Base-by-base conservation (phyloP, 2,888 invertebrate genomes). In the Ypsolopha scabrella region DNA sequence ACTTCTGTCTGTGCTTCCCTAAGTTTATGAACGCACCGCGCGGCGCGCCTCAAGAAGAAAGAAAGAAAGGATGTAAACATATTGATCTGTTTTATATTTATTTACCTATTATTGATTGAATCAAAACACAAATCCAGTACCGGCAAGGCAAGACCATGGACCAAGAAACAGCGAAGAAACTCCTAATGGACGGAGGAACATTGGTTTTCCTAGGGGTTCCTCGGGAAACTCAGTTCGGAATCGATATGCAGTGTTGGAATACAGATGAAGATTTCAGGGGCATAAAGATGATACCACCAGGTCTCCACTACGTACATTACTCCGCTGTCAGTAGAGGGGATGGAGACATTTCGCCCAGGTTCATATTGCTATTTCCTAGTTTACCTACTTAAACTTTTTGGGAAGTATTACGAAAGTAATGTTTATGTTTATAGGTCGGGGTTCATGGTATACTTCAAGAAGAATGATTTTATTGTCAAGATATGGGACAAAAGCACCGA, bases 271-370 rank as follows among this genome's bases (percentile, higher is more conserved):
- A 94, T 69, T 99, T 99, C 75, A 90, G 91, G 64, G 99, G 99
- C 0, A 91, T 99, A 35, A 99, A 99, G 88, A 98, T 99, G 98
- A 98, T 99, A 63, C 99, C 99, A 0, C 96, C 97, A 1, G 99
- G 99, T 6, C 81, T 97, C 51, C 99, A 99, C 77, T 98, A 94
- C 68, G 88, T 99, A 11, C 96, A 96, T 83, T 97, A 94, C 71
- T 94, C 94, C 87, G 90, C 88, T 57, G 87, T 88, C 10, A 90
- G 89, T 63, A 79, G 81, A 58, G 79, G 78, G 0, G 88, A 88
- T 50, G 90, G 90, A 0, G 91, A 93, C 62, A 78, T 88, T 6
- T 90, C 92, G 2, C 93, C 93, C 10, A 87, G 95, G 75, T 90
- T 11, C 41, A 3, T 38, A 10, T 6, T 6, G 6, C n/a, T 38